phyloP scores from a whole-genome alignment of 1,140 invertebrate species.

The Matsumurasca onukii region DNA sequence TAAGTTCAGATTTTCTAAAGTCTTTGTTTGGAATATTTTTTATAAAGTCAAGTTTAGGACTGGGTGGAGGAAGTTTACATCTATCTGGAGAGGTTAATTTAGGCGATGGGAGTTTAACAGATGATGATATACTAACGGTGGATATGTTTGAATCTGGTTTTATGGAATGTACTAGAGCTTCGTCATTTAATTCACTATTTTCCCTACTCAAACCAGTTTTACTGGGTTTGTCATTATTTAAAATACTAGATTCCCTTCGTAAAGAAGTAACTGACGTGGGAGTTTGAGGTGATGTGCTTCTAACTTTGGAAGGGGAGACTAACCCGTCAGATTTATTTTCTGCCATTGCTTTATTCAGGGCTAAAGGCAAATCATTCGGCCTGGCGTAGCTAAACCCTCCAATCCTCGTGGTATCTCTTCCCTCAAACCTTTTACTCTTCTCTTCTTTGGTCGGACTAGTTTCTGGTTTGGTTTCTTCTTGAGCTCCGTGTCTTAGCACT shows the following conservation, averaged over 20 bases:
- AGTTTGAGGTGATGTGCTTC: constrained; percentile 13
- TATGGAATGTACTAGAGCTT: constrained; percentile 2
- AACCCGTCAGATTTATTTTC: constrained; percentile 4
- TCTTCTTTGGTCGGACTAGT: constrained; percentile 3
- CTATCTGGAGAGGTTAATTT: constrained; percentile 36
- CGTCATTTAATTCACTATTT: constrained; percentile 7
- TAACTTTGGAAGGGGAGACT: constrained; percentile 4
- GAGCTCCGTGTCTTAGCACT: not conserved
- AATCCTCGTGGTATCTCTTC: constrained; percentile 23
- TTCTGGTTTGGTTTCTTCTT: constrained; percentile 16
- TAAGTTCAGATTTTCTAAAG: constrained; percentile 72
- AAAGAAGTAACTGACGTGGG: constrained; percentile 7
- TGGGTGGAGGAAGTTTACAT: constrained; percentile 57
- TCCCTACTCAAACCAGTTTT: not conserved
- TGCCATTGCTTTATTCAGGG: constrained; percentile 20
- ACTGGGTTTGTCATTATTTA: not conserved
- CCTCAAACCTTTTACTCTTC: constrained; percentile 13
- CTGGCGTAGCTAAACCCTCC: constrained; percentile 36
- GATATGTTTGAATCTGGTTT: not conserved
- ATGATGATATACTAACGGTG: not conserved
- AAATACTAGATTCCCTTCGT: not conserved
- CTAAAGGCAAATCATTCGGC: constrained; percentile 35
- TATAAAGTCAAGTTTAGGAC: constrained; percentile 55
- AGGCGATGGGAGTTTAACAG: not conserved
- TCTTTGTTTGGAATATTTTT: constrained; percentile 64